Base-by-base conservation (phyloP, 2,113 vertebrate species). In the Raja brachyura region DNA sequence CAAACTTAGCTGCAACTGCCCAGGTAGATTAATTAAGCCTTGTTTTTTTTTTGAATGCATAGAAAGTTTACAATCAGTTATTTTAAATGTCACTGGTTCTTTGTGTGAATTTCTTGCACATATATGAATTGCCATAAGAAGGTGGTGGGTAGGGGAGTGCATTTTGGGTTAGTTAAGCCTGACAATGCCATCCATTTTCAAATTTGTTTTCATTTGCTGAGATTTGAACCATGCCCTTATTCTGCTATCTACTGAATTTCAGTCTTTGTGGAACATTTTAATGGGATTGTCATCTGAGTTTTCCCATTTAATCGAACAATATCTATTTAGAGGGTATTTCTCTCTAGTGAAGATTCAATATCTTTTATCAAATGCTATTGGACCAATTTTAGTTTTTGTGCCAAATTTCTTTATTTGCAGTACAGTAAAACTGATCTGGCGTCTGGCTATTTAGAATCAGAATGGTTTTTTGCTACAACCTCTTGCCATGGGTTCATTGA, bases 11-110 rank as follows among this genome's bases (percentile, higher is more conserved):
- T 5, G 61, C 95, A 78, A 96, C 96, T 94, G 94, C 95, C 22
- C 31, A 74, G 68, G 98, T 99, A 95, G 97, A 98, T 97, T 74
- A 6, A 14, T 63, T 6, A 63, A 28, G 28, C n/a, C 70, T 48
- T 48, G 59, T 88, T 31, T 31, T 88, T 31, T 31, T 63, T 63
- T n/a, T 88, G 4, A 28, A 86, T 14, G 22, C 11, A 11, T 59
- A 59, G 22, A 33, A 81, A 4, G 56, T 5, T 56, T 6, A 61
- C 11, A 4, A 11, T 61, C 22, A n/a, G 11, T 11, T 61, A 8
- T 13, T 83, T 83, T 25, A 61, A 54, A 6, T 61, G 56, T 56
- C 7, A 83, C 5, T 3, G 25, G 11, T 83, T 81, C 3, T 18
- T 77, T 77, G 28, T n/a, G 28, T 77, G 75, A 75, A n/a, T 9